Evolutionary conservation across 2,888 invertebrate species (phyloP).

Genomic region (Girardia tigrina): DNA sequence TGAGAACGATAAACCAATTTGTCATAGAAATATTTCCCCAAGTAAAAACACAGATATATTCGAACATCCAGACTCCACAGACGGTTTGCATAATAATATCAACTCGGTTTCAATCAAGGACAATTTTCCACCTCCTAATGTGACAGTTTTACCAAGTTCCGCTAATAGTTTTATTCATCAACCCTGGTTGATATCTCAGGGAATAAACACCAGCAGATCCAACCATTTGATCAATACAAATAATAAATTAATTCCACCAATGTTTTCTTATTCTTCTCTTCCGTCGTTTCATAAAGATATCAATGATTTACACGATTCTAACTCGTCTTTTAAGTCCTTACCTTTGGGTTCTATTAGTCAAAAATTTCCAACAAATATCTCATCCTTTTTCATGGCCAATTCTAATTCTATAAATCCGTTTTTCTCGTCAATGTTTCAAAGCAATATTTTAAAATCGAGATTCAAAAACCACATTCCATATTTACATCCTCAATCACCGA

Average conservation of each 20-base stretch:
- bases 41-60: neutral
- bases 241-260: neutral
- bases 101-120: neutral
- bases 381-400: neutral
- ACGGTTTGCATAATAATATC: neutral
- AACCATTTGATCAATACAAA: neutral
- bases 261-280: neutral
- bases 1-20: neutral
- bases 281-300: neutral
- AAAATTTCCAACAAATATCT: neutral
- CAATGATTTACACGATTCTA: conserved; percentile 2
- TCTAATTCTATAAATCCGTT: neutral
- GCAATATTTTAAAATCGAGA: conserved; percentile 18
- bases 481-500: conserved; percentile 9
- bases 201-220: neutral
- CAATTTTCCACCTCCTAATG: neutral
- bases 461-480: neutral
- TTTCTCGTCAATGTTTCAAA: conserved; percentile 17
- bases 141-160: conserved; percentile 1
- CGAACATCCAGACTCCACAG: neutral
- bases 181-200: conserved; percentile 24
- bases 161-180: conserved; percentile 24
- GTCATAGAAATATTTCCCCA: neutral
- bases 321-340: neutral
- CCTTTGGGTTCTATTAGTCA: neutral